Evolutionary conservation across 2,888 invertebrate species (phyloP), one percentile per base, ranked within the genome.

Genomic region (Acheta domesticus): DNA sequence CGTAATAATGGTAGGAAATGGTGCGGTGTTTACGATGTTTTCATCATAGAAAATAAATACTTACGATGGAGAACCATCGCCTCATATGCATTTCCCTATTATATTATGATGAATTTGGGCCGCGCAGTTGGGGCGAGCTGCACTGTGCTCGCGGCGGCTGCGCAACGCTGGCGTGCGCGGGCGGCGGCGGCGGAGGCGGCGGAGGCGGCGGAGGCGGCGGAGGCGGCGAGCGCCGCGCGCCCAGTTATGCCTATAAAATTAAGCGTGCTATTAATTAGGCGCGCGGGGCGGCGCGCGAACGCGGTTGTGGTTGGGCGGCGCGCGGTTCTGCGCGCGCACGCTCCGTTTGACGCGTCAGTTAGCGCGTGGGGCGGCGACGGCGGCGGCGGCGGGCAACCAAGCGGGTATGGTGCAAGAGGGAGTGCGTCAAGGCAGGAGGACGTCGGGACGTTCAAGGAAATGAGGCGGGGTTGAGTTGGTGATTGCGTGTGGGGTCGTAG

Each of bases 331-430:
- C 62, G 62, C 14, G n/a, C 62, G 62, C n/a, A 62, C 62, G 62
- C 62, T 62, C 62, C 62, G 62, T 62, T 62, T 62, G 62, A 62
- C 62, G 62, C 62, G 62, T 62, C 62, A 62, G 62, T 62, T 62
- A 62, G 62, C n/a, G 14, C 62, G 62, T 8, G 62, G 16, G 14
- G 16, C 62, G 62, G 62, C 12, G 62, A 4, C 19, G 62, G 62
- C 3, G 62, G 19, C 19, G 19, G 62, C 62, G 62, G n/a, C n/a
- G 62, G 16, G 62, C 8, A 14, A n/a, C 16, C 16, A n/a, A 4
- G 14, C 62, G n/a, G 62, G 16, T 14, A 62, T n/a, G 62, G n/a
- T 19, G 14, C 14, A 11, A 62, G 62, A 19, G 14, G 16, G 4
- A 14, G 14, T 19, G 14, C n/a, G 16, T 14, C 14, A 62, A 8